A percentile compares a stretch with the other conserved stretches of the same genome.
These are phyloP conservation scores for Craseonycteris thonglongyai DNA, from an alignment of 2,113 vertebrate species.

Conservation along the genomic window DNA sequence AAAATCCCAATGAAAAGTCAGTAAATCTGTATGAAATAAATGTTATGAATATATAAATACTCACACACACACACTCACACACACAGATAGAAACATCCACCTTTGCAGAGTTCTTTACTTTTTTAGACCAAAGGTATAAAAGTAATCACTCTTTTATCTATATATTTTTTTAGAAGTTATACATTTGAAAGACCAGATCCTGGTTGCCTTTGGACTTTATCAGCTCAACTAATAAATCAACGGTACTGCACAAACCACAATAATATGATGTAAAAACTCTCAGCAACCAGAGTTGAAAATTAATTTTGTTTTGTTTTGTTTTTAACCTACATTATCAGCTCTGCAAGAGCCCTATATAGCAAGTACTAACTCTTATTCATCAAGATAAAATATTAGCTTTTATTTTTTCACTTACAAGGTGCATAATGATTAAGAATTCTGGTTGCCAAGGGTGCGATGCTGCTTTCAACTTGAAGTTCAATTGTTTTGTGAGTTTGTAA, in stretches of 20 bases:
- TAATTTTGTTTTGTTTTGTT: not conserved
- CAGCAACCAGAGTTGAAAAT: not conserved
- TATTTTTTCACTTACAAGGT: conserved; percentile 55
- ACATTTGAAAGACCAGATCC: not conserved
- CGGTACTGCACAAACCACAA: not conserved
- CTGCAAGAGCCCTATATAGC: conserved; percentile 3
- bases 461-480: conserved; percentile 64
- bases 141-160: not conserved
- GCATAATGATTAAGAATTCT: conserved; percentile 68
- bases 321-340: not conserved
- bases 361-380: conserved; percentile 25
- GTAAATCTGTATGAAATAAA: not conserved
- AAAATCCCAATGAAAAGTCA: not conserved
- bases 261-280: not conserved
- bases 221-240: not conserved
- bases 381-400: conserved; percentile 60
- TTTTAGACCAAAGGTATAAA: not conserved
- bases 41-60: not conserved
- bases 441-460: conserved; percentile 71
- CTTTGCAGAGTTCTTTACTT: not conserved
- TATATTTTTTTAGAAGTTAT: conserved; percentile 1
- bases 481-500: conserved; percentile 67
- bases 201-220: not conserved
- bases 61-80: not conserved
- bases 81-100: not conserved